A percentile compares a stretch with the other conserved stretches of the same genome.
Conservation (phyloP, 2,888 invertebrate genomes). For the Lamellibrachia columna region DNA sequence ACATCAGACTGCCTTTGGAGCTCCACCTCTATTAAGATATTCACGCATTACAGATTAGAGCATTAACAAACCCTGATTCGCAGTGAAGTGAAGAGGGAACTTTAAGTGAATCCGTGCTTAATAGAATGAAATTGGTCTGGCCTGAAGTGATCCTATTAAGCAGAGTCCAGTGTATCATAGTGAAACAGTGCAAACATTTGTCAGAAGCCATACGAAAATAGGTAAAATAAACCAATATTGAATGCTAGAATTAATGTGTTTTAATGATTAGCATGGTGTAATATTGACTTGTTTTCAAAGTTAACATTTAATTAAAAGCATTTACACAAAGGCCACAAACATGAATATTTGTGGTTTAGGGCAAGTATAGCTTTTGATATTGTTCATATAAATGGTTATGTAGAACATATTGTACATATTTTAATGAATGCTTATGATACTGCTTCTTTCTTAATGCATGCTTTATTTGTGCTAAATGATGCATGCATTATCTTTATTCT, state of each 20-base stretch:
- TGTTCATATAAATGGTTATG: neutral
- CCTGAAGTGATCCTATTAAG: no score
- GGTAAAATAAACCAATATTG: neutral
- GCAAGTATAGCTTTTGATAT: neutral
- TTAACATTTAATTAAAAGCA: neutral
- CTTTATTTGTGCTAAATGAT: neutral
- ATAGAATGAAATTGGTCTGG: no score
- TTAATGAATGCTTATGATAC: neutral
- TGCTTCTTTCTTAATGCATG: neutral
- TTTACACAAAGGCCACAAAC: neutral
- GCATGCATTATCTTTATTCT: neutral
- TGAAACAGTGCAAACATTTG: no score
- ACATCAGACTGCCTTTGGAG: no score
- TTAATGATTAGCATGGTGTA: neutral
- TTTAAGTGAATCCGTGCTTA: no score
- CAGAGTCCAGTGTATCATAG: no score
- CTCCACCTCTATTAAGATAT: no score
- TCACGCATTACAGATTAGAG: no score
- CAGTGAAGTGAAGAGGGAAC: no score
- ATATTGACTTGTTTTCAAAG: neutral
- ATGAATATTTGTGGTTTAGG: neutral
- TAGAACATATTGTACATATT: neutral
- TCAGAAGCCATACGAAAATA: no score
- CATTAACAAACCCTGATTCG: no score
- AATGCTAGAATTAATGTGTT: neutral